phyloP scores from a whole-genome alignment of 1,140 invertebrate genomes.

The Ericerus pela region DNA sequence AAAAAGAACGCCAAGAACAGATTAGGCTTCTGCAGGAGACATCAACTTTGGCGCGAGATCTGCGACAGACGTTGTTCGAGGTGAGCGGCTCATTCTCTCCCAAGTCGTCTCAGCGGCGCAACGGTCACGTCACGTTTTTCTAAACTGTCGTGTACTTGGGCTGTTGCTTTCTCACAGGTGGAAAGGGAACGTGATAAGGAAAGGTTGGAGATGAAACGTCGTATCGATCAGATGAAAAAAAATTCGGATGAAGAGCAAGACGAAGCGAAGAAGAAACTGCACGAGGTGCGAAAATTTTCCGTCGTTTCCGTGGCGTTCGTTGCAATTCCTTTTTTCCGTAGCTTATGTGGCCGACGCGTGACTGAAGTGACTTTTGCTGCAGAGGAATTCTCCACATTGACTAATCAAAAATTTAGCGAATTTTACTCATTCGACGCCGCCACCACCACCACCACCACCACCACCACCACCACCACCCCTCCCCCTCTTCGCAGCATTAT shows the following conservation, averaged over 20 bases:
- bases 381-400: too few relatives aligned
- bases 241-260: slow-evolving; percentile 75
- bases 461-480: too few relatives aligned
- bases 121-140: neutral
- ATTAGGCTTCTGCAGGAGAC: slow-evolving; percentile 78
- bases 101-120: neutral
- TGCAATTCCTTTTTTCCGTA: too few relatives aligned
- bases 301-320: too few relatives aligned
- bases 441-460: too few relatives aligned
- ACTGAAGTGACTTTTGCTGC: too few relatives aligned
- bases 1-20: slow-evolving; percentile 86
- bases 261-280: slow-evolving; percentile 69
- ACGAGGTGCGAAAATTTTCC: slow-evolving; percentile 34
- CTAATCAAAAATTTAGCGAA: too few relatives aligned
- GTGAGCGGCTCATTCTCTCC: slow-evolving; percentile 30
- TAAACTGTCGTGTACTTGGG: neutral
- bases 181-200: slow-evolving; percentile 80
- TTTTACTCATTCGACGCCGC: too few relatives aligned
- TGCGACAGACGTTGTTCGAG: slow-evolving; percentile 73
- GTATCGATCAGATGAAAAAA: slow-evolving; percentile 68
- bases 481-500: too few relatives aligned
- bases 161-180: slow-evolving; percentile 36
- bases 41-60: slow-evolving; percentile 72
- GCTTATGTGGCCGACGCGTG: too few relatives aligned
- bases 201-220: slow-evolving; percentile 65